A percentile compares a stretch with the other conserved stretches of the same genome.
phyloP scores from a whole-genome alignment of 2,113 vertebrate genomes.

The Macaca nemestrina region DNA sequence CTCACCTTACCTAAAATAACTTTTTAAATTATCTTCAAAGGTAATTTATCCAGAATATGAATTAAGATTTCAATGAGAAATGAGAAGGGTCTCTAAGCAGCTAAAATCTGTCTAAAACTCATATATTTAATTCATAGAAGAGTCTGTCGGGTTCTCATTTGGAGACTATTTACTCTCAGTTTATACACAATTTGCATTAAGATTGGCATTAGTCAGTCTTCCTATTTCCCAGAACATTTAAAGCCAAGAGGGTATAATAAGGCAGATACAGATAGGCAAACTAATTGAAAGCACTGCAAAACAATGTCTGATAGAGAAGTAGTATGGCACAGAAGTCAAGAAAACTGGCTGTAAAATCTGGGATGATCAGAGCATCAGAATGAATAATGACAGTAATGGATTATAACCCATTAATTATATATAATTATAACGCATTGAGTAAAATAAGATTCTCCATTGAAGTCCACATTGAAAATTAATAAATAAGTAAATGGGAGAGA shows the following conservation, averaged over 20 bases:
- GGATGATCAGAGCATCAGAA: background rate
- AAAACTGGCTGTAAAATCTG: slow-evolving; percentile 25
- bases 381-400: slow-evolving; percentile 44
- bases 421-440: background rate
- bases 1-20: slow-evolving; percentile 20
- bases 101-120: slow-evolving; percentile 30
- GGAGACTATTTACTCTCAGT: background rate
- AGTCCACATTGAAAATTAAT: slow-evolving; percentile 40
- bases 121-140: slow-evolving; percentile 12
- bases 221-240: slow-evolving; percentile 34
- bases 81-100: slow-evolving; percentile 13
- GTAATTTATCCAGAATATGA: slow-evolving; percentile 24
- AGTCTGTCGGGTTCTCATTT: background rate
- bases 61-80: slow-evolving; percentile 34
- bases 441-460: slow-evolving; percentile 7
- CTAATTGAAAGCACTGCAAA: background rate
- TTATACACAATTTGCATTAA: background rate
- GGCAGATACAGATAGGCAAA: background rate
- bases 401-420: background rate
- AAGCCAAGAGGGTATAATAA: slow-evolving; percentile 13
- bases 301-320: background rate
- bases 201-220: background rate
- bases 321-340: background rate
- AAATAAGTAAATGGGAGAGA: background rate
- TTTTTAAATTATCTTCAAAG: slow-evolving; percentile 18